Base-by-base conservation (phyloP, 2,888 invertebrate genomes). In the Caenorhabditis sulstoni region DNA sequence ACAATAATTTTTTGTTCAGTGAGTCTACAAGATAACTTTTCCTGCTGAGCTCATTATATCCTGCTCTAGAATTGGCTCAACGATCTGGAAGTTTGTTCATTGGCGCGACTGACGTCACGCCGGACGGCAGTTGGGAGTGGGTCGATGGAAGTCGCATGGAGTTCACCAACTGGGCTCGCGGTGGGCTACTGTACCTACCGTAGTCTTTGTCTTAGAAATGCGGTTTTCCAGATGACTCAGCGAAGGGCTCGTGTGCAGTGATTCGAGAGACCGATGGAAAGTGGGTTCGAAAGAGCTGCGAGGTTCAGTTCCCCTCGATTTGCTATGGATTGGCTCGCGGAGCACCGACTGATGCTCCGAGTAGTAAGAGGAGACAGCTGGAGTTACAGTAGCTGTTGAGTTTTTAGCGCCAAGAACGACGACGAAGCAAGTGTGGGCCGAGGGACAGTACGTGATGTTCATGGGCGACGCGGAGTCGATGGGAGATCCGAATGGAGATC, bases 1-100 rank as follows among this genome's bases (percentile, higher is more conserved):
- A 68, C 50, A 68, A 68, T 18, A 59, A 50, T 18, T 68, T 68
- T 44, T 20, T 68, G 16, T 49, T 20, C 11, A 41, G 59, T 59
- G 3, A 47, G 66, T 35, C 3, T 7, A 44, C 39, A 39, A 39
- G 8, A 39, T 12, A 39, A 45, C 11, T n/a, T n/a, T 14, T 45
- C 45, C 45, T 7, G 4, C n/a, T 45, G 12, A n/a, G n/a, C n/a
- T 45, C 12, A 45, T 47, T 23, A n/a, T n/a, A 47, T 29, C n/a
- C 4, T n/a, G n/a, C n/a, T n/a, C n/a, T n/a, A 59, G 58, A 59
- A 9, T 18, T 59, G 23, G 22, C 44, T 0, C 8, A 22, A 22
- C 1, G 8, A 16, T 4, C 4, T 8, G 50, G 50, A n/a, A 20
- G 22, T 20, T 23, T 41, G 20, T 68, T 39, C 39, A 58, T 68